Conservation (phyloP, 1,140 invertebrate genomes). For the Drosophila simulans region DNA sequence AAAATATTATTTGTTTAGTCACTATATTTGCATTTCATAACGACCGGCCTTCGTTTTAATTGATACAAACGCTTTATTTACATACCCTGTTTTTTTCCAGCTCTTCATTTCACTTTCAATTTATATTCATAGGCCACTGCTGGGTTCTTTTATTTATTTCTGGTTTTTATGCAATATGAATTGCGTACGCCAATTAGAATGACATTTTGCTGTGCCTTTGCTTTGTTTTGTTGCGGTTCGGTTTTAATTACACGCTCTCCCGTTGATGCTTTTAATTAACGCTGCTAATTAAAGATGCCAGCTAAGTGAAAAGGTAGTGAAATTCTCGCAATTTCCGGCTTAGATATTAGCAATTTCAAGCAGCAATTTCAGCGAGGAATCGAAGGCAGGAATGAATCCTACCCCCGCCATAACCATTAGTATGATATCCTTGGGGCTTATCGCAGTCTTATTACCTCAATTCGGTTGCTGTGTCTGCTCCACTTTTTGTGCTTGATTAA, state of each 20-base stretch:
- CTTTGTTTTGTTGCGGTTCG: slow-evolving; percentile 31
- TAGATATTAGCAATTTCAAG: slow-evolving; percentile 9
- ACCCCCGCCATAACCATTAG: slow-evolving; percentile 46
- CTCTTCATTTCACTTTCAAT: slow-evolving; percentile 25
- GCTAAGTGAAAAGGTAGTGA: slow-evolving; percentile 19
- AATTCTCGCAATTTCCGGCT: slow-evolving; percentile 38
- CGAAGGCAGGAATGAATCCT: too few species aligned
- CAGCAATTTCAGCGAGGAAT: neutral
- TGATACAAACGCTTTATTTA: slow-evolving; percentile 1
- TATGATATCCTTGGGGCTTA: slow-evolving; percentile 63
- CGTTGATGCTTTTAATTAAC: slow-evolving; percentile 39
- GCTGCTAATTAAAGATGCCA: slow-evolving; percentile 16
- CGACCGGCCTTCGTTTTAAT: neutral
- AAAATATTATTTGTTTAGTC: neutral
- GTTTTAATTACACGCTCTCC: slow-evolving; percentile 35
- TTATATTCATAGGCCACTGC: slow-evolving; percentile 8
- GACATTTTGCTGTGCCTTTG: slow-evolving; percentile 44
- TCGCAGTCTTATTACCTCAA: slow-evolving; percentile 42
- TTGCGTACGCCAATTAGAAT: slow-evolving; percentile 37
- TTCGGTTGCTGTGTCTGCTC: slow-evolving; percentile 53
- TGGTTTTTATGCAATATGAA: slow-evolving; percentile 1
- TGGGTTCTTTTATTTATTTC: slow-evolving; percentile 4
- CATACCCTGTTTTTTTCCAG: neutral
- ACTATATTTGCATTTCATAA: neutral
- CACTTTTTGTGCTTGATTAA: slow-evolving; percentile 70